Base-by-base conservation (phyloP, 2,888 invertebrate species). In the Hoplodrina blanda region DNA sequence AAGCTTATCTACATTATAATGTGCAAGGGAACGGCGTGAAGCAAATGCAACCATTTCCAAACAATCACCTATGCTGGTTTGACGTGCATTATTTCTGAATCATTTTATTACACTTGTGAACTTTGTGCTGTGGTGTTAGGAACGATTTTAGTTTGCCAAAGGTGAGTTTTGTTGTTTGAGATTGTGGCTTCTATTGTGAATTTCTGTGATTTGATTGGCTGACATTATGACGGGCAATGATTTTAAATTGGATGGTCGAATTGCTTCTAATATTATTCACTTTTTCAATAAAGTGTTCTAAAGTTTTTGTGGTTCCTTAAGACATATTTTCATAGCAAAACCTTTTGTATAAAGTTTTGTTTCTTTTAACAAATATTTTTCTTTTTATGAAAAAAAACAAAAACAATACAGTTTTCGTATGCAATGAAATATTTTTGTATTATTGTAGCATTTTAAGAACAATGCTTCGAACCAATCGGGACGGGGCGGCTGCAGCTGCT, bases 1-100 rank as follows among this genome's bases (percentile, higher is more conserved):
- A 63, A 78, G 73, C 68, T 81, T 83, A 81, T 80, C 84, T 84
- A 78, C 81, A 70, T 81, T 80, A 81, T 83, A 75, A 86, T 82
- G 80, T 79, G 76, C 83, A 77, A 78, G 69, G 81, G 78, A 84
- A 78, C 69, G 77, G 80, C 80, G 86, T 83, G 83, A 82, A 84
- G 71, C 77, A 85, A 89, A 88, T 91, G 87, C 90, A 89, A 85
- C 87, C 94, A 94, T 91, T 94, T 91, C 86, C 83, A 88, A 90
- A 88, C 93, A 88, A 92, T 89, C 89, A 90, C 89, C 89, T 90
- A 87, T 73, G 79, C 79, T 75, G 88, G 88, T 85, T 90, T 91
- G 94, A 94, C 94, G 94, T 93, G 91, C 84, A 87, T 80, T 83
- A 83, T 84, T 80, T 83, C 78, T 76, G 76, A 75, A 83, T 75